Base-by-base conservation (phyloP, 2,113 vertebrate species). In the Echinops telfairi region DNA sequence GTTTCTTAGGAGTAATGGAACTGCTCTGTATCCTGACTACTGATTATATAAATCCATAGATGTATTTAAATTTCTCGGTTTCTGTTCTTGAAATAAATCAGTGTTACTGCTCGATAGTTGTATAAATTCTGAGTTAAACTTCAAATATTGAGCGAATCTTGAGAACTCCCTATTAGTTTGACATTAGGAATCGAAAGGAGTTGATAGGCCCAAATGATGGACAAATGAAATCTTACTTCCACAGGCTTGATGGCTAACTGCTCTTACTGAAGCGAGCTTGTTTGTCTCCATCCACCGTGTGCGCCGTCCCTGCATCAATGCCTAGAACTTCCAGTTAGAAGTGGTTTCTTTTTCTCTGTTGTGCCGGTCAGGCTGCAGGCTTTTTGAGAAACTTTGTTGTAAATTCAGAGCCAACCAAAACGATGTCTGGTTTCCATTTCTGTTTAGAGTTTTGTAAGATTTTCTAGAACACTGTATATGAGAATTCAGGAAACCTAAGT, bases 351-450 rank as follows among this genome's bases (percentile, higher is more conserved):
- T 94, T 79, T 86, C 68, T 90, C 9, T 81, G 75, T 79, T 90
- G 22, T 88, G 62, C n/a, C 90, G 53, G 17, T 38, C 88, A 88
- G 43, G 17, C 2, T 57, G 75, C 11, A 57, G 29, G 81, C 20
- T 62, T 93, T 88, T 77, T 90, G 38, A 86, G 43, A 73, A 96
- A 95, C 83, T 84, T 96, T 95, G 11, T 96, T 97, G 73, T 79
- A 89, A 87, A 80, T 83, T 95, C 68, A 95, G 53, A 77, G 25
- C 58, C 64, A 92, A 83, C 25, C 33, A 64, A 93, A 97, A 96
- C 82, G 95, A 40, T 96, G 64, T 0, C 53, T 86, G 92, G 10
- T 95, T 66, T 89, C 40, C 66, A 93, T 70, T 91, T 92, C 90
- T 96, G 20, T 95, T 58, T 2, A 58, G 93, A 36, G 25, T 93